Base-by-base conservation (phyloP, 2,113 vertebrate species). In the Damaliscus lunatus region DNA sequence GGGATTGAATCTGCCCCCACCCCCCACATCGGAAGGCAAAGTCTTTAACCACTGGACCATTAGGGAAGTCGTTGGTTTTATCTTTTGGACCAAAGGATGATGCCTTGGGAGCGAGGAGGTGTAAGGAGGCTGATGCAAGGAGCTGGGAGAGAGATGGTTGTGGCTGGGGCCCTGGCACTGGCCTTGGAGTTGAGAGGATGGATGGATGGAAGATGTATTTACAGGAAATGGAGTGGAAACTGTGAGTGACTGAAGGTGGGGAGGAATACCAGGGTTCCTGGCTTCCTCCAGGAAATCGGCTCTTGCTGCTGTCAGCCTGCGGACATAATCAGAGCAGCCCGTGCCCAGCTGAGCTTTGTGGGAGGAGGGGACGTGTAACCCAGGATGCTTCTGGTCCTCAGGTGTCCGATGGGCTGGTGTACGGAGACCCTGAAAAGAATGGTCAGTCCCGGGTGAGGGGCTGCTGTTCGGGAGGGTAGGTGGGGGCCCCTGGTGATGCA, bases 91-190 rank as follows among this genome's bases (percentile, higher is more conserved):
- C 0, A 1, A 52, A 15, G 53, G 29, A 15, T 15, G 13, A 40
- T 33, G 87, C 14, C 31, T 36, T 7, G 64, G 80, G 36, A 67
- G 17, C 33, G 16, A 59, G 31, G 59, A 57, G 17, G 74, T 13
- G 60, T 0, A 33, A 27, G 15, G 43, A n/a, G 33, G 21, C 50
- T 29, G 82, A n/a, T 6, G 3, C 57, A 40, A 57, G 12, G 48
- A 40, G 10, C 87, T 17, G 0, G 77, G 52, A 50, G 90, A 29
- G 3, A 33, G 3, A 36, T 0, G 40, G 83, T 21, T n/a, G 17
- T 12, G 15, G 60, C 82, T 21, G 1, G 43, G 11, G 25, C n/a
- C 36, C 8, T 0, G 0, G n/a, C 17, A 1, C 43, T n/a, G 10
- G 48, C 57, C n/a, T 0, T 10, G 88, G n/a, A 46, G 16, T 50